Conservation (phyloP, 2,888 invertebrate genomes). For the Pegoplata infirma region DNA sequence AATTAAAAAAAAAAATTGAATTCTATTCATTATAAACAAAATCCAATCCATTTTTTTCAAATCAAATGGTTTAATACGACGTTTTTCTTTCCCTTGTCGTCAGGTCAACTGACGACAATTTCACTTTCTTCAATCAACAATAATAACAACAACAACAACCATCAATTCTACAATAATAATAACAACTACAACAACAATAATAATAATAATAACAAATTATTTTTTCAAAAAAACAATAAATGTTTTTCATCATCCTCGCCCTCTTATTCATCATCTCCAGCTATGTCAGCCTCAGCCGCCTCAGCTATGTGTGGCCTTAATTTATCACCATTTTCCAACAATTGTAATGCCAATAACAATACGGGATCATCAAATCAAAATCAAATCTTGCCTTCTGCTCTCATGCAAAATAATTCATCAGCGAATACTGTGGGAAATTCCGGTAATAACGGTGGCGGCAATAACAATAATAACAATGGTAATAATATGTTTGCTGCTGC, state of each 20-base stretch:
- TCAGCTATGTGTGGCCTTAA: conserved; percentile 75
- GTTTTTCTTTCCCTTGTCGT: conserved; percentile 79
- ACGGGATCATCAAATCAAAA: conserved; percentile 61
- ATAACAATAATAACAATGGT: conserved; percentile 61
- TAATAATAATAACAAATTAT: conserved; percentile 67
- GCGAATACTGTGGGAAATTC: conserved; percentile 43
- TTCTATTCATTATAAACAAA: conserved; percentile 50
- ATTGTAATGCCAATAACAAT: conserved; percentile 68
- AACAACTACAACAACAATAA: conserved; percentile 67
- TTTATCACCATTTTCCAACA: conserved; percentile 75
- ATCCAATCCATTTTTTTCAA: conserved; percentile 51
- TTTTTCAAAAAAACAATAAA: conserved; percentile 68
- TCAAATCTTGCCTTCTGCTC: conserved; percentile 64
- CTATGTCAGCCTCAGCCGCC: conserved; percentile 74
- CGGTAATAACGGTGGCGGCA: conserved; percentile 50
- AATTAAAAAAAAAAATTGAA: conserved; percentile 60
- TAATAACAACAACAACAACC: conserved; percentile 66
- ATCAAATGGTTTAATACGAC: conserved; percentile 78
- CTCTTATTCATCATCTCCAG: conserved; percentile 60
- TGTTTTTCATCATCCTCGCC: conserved; percentile 63
- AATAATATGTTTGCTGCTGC: conserved; percentile 71
- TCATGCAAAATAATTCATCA: conserved; percentile 56
- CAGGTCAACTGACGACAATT: conserved; percentile 79
- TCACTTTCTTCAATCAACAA: conserved; percentile 71
- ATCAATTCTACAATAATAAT: conserved; percentile 67